phyloP scores from a whole-genome alignment of 2,113 vertebrate species.

The Aphelocoma coerulescens region DNA sequence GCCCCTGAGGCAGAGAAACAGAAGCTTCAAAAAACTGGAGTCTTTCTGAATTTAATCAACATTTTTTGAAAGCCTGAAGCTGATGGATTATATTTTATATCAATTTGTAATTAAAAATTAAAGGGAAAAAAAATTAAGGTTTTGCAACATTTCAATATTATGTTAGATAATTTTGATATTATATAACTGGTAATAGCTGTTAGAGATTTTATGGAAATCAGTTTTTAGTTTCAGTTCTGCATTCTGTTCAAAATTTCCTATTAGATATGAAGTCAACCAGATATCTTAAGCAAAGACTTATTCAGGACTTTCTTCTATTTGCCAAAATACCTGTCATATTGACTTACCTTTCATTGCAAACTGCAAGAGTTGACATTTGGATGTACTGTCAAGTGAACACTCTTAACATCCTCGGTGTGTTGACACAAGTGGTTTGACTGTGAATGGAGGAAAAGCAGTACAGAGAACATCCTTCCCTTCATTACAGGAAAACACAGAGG shows the following conservation, averaged over 20 bases:
- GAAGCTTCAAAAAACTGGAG: background rate
- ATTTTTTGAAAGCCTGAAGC: background rate
- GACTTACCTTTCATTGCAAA: background rate
- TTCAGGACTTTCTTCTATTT: background rate
- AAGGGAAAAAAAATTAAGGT: background rate
- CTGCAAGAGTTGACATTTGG: background rate
- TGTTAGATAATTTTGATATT: background rate
- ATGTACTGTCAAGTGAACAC: background rate
- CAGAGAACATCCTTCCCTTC: background rate
- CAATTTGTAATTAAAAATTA: background rate
- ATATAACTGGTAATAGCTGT: background rate
- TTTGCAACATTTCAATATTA: background rate
- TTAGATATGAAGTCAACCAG: background rate
- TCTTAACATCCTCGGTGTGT: background rate
- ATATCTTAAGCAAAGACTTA: background rate
- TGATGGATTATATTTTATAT: background rate
- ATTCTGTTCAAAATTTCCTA: background rate
- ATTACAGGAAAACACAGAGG: background rate
- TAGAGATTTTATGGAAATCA: background rate
- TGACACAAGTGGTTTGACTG: background rate
- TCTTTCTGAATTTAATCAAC: background rate
- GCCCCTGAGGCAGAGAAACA: background rate
- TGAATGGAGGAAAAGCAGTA: background rate
- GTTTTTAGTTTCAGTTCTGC: background rate
- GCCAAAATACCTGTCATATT: background rate